A percentile compares a stretch with the other conserved stretches of the same genome.
Conservation (phyloP, 1,140 invertebrate genomes). For the Euschistus heros region DNA sequence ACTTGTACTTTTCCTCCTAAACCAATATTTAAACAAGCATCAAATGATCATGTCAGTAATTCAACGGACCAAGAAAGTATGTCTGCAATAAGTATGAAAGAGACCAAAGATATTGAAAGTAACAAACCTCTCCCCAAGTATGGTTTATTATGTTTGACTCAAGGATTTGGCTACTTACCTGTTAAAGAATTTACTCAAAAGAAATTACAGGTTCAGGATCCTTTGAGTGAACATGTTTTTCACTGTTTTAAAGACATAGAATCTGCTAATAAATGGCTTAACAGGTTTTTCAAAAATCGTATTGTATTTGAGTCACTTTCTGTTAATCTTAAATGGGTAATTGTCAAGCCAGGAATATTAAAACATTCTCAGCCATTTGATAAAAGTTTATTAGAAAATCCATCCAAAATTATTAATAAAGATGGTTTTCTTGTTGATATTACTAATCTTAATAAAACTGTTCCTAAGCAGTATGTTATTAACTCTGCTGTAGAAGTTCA, state of each 20-base stretch:
- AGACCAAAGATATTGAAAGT: not conserved
- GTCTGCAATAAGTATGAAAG: no score
- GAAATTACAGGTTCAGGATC: slow-evolving; percentile 1
- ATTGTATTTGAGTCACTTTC: not conserved
- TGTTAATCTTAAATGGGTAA: not conserved
- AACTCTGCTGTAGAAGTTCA: no score
- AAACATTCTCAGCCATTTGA: no score
- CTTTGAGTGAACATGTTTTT: not conserved
- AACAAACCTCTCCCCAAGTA: not conserved
- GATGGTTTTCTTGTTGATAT: no score
- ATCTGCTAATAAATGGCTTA: not conserved
- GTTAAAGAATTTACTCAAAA: not conserved
- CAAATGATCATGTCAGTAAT: no score
- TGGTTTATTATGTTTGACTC: slow-evolving; percentile 6
- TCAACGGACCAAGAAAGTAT: no score
- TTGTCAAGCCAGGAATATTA: not conserved
- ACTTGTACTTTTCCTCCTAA: no score
- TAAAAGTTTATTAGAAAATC: no score
- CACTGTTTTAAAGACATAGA: slow-evolving; percentile 4
- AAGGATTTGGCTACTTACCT: slow-evolving; percentile 3
- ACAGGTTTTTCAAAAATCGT: not conserved
- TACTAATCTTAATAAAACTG: no score
- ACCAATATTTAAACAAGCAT: no score
- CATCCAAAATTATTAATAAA: no score
- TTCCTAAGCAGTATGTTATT: no score